phyloP scores from a whole-genome alignment of 2,113 vertebrate genomes.

The Onychostoma macrolepis region DNA sequence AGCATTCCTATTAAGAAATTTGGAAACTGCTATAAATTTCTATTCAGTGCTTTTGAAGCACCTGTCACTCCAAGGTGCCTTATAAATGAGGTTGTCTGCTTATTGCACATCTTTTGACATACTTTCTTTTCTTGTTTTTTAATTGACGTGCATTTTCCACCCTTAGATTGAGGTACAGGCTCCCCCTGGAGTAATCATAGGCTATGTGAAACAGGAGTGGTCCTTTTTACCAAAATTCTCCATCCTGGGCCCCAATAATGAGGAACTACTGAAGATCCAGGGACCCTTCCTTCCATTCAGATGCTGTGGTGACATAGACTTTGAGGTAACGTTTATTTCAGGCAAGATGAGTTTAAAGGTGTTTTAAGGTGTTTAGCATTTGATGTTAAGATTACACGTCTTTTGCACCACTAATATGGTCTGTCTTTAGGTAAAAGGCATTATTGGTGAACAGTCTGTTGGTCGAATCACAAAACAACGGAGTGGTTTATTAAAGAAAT shows the following conservation, averaged over 20 bases:
- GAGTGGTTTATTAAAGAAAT: conserved; percentile 82
- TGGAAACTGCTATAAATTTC: not conserved
- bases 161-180: conserved; percentile 87
- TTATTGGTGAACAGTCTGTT: conserved; percentile 68
- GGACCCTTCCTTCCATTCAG: conserved; percentile 86
- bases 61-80: not conserved
- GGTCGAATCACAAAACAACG: conserved; percentile 89
- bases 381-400: not conserved
- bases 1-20: not conserved
- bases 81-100: not conserved
- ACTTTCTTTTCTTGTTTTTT: not conserved
- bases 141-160: not conserved
- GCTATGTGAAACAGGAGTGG: conserved; percentile 85
- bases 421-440: conserved; percentile 76
- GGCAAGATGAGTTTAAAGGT: not conserved
- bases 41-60: not conserved
- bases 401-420: not conserved
- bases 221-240: conserved; percentile 83
- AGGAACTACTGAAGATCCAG: conserved; percentile 78
- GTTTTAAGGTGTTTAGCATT: not conserved
- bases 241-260: conserved; percentile 79
- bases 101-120: not conserved
- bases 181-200: conserved; percentile 85
- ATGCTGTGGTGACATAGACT: conserved; percentile 86
- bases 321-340: conserved; percentile 76